Percentiles rank a stretch among this genome's conserved stretches.
Conservation (phyloP, 2,113 vertebrate genomes). For the Ptilorrhoa leucosticta region DNA sequence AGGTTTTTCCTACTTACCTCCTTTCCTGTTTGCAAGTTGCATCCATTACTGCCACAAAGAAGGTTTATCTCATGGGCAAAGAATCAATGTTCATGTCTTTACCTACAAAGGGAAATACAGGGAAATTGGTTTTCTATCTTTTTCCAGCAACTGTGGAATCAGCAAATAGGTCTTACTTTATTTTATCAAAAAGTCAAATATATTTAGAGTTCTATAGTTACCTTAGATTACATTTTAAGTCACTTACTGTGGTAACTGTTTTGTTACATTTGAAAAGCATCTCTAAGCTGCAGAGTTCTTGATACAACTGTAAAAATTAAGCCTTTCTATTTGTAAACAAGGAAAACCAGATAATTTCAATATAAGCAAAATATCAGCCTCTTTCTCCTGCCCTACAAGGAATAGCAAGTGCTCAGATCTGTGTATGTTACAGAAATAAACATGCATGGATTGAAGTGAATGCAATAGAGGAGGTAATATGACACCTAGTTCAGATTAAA, state of each 20-base stretch:
- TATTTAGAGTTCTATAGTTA: background rate
- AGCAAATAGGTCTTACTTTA: background rate
- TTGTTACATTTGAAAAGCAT: background rate
- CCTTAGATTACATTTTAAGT: background rate
- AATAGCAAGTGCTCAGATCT: background rate
- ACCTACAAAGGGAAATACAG: background rate
- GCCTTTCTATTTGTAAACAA: background rate
- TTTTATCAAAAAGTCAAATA: background rate
- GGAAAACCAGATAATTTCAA: background rate
- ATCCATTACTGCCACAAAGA: background rate
- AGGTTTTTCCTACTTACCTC: background rate
- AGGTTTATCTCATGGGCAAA: background rate
- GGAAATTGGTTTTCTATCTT: background rate
- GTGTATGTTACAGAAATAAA: background rate
- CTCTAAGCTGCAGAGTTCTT: background rate
- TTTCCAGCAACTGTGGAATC: background rate
- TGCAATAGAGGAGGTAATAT: background rate
- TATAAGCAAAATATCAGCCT: conserved; percentile 27
- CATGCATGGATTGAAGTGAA: background rate
- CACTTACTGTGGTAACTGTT: background rate
- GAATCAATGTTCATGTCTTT: background rate
- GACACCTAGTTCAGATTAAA: conserved; percentile 43
- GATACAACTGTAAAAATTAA: background rate
- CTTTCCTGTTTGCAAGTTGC: background rate
- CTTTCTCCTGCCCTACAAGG: conserved; percentile 23